These are phyloP conservation scores for Julus scandinavius DNA, from an alignment of 2,888 invertebrate species.

Conservation along the genomic window DNA sequence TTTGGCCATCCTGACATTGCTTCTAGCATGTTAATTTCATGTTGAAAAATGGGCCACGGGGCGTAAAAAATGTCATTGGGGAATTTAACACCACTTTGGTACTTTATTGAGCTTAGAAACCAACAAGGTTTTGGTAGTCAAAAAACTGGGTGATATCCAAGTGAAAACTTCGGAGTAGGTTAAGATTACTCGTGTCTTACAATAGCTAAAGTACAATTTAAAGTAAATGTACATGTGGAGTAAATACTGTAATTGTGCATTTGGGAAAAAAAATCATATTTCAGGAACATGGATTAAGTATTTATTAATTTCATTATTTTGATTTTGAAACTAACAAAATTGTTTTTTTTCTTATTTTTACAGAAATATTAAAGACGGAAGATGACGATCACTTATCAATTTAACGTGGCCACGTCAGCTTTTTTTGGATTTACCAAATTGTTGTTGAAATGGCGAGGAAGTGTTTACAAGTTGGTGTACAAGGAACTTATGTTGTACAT, in stretches of 20 bases:
- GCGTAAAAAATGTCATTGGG: conserved; percentile 14
- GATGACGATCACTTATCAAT: conserved; percentile 54
- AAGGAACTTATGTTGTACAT: conserved; percentile 56
- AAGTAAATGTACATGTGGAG: no score
- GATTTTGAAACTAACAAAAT: neutral
- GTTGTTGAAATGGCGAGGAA: conserved; percentile 54
- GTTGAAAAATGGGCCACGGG: conserved; percentile 24
- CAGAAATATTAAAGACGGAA: conserved; percentile 2
- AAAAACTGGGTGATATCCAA: no score
- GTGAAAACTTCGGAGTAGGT: no score
- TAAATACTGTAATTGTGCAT: no score
- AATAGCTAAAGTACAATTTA: no score
- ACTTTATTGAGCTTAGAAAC: neutral
- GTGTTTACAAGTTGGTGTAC: conserved; percentile 55
- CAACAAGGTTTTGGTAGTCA: neutral
- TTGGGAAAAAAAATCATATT: no score
- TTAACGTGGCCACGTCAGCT: conserved; percentile 49
- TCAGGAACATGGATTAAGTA: no score
- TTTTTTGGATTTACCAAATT: conserved; percentile 54
- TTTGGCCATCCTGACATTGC: neutral
- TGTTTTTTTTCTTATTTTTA: neutral
- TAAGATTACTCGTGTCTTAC: no score
- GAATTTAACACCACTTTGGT: conserved; percentile 15
- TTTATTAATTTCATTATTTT: neutral
- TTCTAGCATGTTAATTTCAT: conserved; percentile 2